phyloP scores from a whole-genome alignment of 2,888 invertebrate species.

The Automeris io region DNA sequence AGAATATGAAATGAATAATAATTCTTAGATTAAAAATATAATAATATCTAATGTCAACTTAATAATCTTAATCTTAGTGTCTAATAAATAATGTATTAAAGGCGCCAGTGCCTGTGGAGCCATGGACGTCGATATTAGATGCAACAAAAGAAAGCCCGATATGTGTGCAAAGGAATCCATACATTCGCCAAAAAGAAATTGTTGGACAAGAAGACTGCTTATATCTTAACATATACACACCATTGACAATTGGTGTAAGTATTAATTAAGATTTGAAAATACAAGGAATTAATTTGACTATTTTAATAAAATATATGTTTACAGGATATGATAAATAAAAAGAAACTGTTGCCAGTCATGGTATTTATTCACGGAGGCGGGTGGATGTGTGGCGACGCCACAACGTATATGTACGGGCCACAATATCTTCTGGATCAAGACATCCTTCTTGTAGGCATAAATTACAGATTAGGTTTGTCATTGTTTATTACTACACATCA shows the following conservation, averaged over 20 bases:
- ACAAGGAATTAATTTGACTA: no score
- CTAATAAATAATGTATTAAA: no score
- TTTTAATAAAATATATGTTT: constrained; percentile 6
- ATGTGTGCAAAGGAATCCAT: constrained; percentile 88
- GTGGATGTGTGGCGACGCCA: constrained; percentile 84
- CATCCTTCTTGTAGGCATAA: constrained; percentile 81
- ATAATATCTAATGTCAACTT: no score
- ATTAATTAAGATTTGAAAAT: background rate
- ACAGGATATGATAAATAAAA: constrained; percentile 29
- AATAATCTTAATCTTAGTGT: no score
- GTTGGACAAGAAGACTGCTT: constrained; percentile 90
- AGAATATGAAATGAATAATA: no score
- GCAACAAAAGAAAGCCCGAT: constrained; percentile 81
- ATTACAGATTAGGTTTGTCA: constrained; percentile 80
- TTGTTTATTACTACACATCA: no score
- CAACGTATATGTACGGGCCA: constrained; percentile 82
- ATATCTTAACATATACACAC: constrained; percentile 83
- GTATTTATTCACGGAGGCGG: constrained; percentile 86
- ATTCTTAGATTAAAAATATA: no score
- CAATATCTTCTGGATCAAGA: constrained; percentile 83
- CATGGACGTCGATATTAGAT: constrained; percentile 80
- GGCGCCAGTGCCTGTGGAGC: constrained; percentile 79
- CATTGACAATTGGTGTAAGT: constrained; percentile 45
- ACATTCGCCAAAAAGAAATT: constrained; percentile 78
- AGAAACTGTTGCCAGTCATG: constrained; percentile 79